A percentile compares a stretch with the other conserved stretches of the same genome.
These are phyloP conservation scores for Phengaris arion DNA, from an alignment of 2,888 invertebrate genomes.

Conservation along the genomic window DNA sequence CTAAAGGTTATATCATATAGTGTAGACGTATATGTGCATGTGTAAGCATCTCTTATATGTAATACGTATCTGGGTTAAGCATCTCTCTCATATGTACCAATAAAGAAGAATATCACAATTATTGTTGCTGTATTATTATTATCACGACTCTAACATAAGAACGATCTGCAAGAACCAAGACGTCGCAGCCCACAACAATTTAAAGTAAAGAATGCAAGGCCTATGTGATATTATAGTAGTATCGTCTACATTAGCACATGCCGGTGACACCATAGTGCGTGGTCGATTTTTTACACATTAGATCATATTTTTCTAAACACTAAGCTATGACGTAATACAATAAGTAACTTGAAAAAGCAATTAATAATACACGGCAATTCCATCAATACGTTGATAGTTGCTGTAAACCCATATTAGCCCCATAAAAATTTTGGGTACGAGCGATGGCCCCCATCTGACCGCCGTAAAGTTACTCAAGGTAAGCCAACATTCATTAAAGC, in stretches of 20 bases:
- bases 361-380: conserved; percentile 12
- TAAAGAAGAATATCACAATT: too few species aligned
- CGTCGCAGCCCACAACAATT: too few species aligned
- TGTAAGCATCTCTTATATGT: too few species aligned
- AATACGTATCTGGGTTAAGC: too few species aligned
- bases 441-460: conserved; percentile 18
- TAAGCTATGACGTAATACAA: not conserved
- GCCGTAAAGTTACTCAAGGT: conserved; percentile 39
- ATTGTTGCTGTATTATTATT: too few species aligned
- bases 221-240: too few species aligned
- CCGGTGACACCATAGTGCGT: conserved; percentile 2
- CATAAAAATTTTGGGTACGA: conserved; percentile 20
- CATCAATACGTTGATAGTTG: conserved; percentile 11
- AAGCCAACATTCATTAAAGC: conserved; percentile 38
- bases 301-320: not conserved
- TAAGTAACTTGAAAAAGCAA: not conserved
- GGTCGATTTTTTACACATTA: conserved; percentile 5
- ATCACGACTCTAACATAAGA: too few species aligned
- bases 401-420: conserved; percentile 7
- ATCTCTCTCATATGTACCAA: too few species aligned
- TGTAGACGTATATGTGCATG: too few species aligned
- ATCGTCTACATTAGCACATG: not conserved
- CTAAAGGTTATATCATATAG: too few species aligned
- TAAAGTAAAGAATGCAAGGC: too few species aligned
- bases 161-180: too few species aligned